Percentiles rank a stretch among this genome's conserved stretches.
Conservation (phyloP, 2,888 invertebrate genomes). For the Junonia oenone region DNA sequence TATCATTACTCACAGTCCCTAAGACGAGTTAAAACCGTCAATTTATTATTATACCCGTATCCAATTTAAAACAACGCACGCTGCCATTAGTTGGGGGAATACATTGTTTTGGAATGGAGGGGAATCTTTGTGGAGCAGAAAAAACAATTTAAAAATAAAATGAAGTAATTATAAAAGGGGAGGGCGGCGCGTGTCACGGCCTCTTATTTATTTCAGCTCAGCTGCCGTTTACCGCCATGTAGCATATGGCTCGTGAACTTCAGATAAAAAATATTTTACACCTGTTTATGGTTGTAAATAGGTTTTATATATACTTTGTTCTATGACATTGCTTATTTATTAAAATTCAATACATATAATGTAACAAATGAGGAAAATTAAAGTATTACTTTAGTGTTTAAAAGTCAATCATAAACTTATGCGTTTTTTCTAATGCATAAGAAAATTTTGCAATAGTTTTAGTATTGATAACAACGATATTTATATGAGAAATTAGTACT, state of each 20-base stretch:
- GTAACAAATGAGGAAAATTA: no score
- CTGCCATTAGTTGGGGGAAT: conserved; percentile 54
- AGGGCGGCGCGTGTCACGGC: conserved; percentile 72
- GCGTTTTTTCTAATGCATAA: no score
- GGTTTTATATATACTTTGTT: neutral
- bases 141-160: conserved; percentile 80
- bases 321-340: neutral
- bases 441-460: no score
- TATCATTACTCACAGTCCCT: conserved; percentile 70
- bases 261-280: conserved; percentile 31
- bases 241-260: conserved; percentile 54
- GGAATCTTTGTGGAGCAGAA: conserved; percentile 71
- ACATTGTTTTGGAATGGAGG: conserved; percentile 71
- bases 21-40: conserved; percentile 73
- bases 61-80: conserved; percentile 78
- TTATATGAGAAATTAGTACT: no score
- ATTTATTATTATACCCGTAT: conserved; percentile 79
- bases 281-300: conserved; percentile 16
- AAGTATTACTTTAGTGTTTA: no score
- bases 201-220: conserved; percentile 71
- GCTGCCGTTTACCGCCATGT: conserved; percentile 64
- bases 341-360: no score
- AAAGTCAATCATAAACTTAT: no score
- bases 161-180: conserved; percentile 76
- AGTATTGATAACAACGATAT: no score